phyloP scores from a whole-genome alignment of 92 coral and sea anemone genomes.

The Montipora capitata region DNA sequence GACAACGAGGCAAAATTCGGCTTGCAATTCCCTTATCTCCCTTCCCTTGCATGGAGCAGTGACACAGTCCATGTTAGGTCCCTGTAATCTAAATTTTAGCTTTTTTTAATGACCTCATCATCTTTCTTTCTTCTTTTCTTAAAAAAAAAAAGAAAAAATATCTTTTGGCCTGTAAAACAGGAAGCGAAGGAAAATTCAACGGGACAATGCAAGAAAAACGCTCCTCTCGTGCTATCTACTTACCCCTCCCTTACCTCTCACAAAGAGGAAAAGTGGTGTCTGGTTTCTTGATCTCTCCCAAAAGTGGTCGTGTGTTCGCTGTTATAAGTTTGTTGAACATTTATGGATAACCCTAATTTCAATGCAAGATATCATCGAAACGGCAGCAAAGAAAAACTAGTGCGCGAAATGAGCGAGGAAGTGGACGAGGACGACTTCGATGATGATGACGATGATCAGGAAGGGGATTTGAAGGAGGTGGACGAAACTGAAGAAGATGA shows the following conservation, averaged over 20 bases:
- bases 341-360: conserved; percentile 63
- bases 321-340: neutral
- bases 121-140: too few species aligned
- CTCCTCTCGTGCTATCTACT: neutral
- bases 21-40: too few species aligned
- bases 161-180: too few species aligned
- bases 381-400: conserved; percentile 89
- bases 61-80: too few species aligned
- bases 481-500: conserved; percentile 75
- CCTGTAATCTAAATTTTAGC: too few species aligned
- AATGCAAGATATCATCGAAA: conserved; percentile 83
- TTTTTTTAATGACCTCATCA: too few species aligned
- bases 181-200: too few species aligned
- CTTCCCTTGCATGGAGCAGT: too few species aligned
- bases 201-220: neutral
- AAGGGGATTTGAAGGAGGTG: conserved; percentile 66
- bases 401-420: conserved; percentile 71
- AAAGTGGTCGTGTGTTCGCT: neutral
- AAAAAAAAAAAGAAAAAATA: too few species aligned
- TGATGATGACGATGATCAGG: conserved; percentile 46
- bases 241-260: conserved; percentile 7
- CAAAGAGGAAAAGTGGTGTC: neutral
- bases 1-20: too few species aligned
- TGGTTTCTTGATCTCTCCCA: neutral
- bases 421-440: conserved; percentile 77